phyloP scores from a whole-genome alignment of 2,797 vertebrate species.

The Peromyscus melanophrys region DNA sequence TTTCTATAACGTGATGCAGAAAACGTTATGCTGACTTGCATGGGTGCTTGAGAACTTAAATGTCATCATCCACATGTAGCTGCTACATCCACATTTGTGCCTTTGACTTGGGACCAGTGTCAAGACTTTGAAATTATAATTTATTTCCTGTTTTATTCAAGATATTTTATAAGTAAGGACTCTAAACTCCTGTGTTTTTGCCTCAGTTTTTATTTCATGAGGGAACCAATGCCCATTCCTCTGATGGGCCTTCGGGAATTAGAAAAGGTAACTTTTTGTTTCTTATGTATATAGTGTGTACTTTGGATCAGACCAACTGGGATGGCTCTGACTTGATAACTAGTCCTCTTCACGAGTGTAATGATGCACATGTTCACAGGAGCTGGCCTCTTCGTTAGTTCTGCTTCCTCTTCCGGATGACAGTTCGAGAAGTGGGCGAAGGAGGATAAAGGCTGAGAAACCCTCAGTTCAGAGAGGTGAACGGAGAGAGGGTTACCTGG shows the following conservation, averaged over 20 bases:
- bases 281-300: neutral
- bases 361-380: neutral
- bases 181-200: neutral
- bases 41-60: neutral
- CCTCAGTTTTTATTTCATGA: neutral
- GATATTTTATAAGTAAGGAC: neutral
- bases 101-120: neutral
- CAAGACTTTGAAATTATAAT: neutral
- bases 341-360: neutral
- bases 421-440: neutral
- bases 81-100: neutral
- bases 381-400: neutral
- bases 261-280: neutral
- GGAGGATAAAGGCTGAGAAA: neutral
- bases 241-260: neutral
- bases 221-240: neutral
- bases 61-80: neutral
- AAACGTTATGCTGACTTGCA: neutral
- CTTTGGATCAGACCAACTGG: neutral
- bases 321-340: constrained; percentile 14
- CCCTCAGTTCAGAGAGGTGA: neutral
- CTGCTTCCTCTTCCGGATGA: neutral
- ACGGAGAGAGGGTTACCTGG: neutral
- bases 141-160: neutral
- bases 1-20: neutral